Conservation (phyloP, 2,113 vertebrate genomes). For the Indri indri region DNA sequence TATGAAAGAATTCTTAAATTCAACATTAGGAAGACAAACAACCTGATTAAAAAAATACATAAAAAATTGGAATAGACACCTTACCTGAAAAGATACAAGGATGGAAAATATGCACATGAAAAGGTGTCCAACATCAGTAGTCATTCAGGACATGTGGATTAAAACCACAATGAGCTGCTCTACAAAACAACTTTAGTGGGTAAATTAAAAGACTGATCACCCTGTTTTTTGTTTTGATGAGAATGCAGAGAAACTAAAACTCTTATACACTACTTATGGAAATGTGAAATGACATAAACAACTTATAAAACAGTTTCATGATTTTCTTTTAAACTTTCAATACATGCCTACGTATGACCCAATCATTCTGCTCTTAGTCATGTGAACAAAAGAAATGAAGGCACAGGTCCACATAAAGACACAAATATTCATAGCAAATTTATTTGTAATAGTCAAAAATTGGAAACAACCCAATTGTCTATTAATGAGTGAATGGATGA, state of each 20-base stretch:
- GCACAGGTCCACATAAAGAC: not conserved
- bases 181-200: not conserved
- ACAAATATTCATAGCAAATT: not conserved
- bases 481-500: not conserved
- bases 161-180: not conserved
- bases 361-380: not conserved
- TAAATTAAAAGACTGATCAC: not conserved
- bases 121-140: not conserved
- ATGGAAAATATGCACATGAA: not conserved
- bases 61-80: not conserved
- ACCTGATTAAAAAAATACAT: not conserved
- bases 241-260: not conserved
- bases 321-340: not conserved
- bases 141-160: not conserved
- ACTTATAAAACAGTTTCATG: not conserved
- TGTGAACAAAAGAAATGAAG: not conserved
- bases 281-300: not conserved
- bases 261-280: not conserved
- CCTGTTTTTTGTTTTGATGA: not conserved
- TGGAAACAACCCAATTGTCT: not conserved
- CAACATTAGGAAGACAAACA: not conserved
- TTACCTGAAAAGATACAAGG: not conserved
- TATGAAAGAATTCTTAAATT: not conserved
- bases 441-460: not conserved
- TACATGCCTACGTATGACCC: not conserved